phyloP scores from a whole-genome alignment of 2,797 vertebrate species.

The Lithobates sylvaticus region DNA sequence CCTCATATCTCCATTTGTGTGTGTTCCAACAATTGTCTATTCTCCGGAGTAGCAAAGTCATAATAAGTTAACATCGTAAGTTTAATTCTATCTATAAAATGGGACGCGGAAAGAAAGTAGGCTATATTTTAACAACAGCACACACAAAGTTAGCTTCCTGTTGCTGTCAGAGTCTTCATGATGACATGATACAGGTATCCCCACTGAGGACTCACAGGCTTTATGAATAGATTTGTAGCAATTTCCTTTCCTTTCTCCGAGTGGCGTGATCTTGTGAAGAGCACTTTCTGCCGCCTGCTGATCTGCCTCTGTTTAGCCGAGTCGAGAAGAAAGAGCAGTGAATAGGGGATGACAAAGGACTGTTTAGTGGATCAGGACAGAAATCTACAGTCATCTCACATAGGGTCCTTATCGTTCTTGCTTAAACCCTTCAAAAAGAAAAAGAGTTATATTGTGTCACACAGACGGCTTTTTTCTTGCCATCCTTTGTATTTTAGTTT shows the following conservation, averaged over 20 bases:
- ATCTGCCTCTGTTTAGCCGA: conserved; percentile 11
- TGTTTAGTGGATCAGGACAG: conserved; percentile 1
- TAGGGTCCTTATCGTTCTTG: neutral
- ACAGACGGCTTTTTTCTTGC: neutral
- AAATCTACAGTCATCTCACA: conserved; percentile 8
- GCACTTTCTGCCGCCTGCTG: conserved; percentile 24
- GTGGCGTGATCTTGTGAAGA: conserved; percentile 27
- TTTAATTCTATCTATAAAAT: too few species aligned
- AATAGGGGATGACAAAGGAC: neutral
- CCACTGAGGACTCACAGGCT: conserved; percentile 22
- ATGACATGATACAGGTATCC: conserved; percentile 18
- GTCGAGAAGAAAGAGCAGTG: conserved; percentile 7
- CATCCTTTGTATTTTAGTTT: neutral
- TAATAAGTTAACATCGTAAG: too few species aligned
- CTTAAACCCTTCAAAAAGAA: neutral
- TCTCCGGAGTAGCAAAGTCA: too few species aligned
- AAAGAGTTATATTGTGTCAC: neutral
- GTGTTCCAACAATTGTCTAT: too few species aligned
- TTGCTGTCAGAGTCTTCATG: conserved; percentile 1
- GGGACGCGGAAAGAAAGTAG: too few species aligned
- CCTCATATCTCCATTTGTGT: too few species aligned
- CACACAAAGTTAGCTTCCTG: neutral
- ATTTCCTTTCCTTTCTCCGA: conserved; percentile 18
- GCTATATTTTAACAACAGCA: too few species aligned
- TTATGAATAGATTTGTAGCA: conserved; percentile 23